Base-by-base conservation (phyloP, 2,888 invertebrate genomes). In the Amblyjoppa fuscipennis region DNA sequence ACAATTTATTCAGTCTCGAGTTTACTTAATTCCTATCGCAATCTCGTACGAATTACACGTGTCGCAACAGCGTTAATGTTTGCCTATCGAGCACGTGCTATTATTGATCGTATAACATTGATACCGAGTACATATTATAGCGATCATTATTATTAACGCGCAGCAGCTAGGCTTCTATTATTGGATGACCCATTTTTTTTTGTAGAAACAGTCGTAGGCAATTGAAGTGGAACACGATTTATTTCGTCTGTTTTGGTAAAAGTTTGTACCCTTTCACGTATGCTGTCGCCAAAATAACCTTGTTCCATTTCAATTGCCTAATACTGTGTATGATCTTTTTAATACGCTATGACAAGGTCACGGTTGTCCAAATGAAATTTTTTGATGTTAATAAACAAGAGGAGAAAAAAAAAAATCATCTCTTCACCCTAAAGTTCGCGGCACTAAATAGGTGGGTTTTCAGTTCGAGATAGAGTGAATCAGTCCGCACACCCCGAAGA, bases 1-100 rank as follows among this genome's bases (percentile, higher is more conserved):
- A 25, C 34, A 66, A 61, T 61, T 51, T 20, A 13, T 45, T 70
- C 28, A 49, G 31, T 45, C 49, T 49, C 31, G 61, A 78, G 59
- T 69, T n/a, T 31, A 20, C 38, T 16, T 31, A 69, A 78, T 59
- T 59, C 45, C 28, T 38, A 41, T 76, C 49, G 28, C 59, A 51
- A 75, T 64, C 34, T 28, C 3, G 59, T 31, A 13, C 28, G n/a
- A 64, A 28, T 45, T 7, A 59, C 49, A 25, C 64, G 49, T 64
- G 74, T 74, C 59, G 28, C 45, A 53, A 31, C 20, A 28, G n/a
- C 20, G 75, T 49, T 61, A 64, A 75, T 34, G n/a, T 16, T 28
- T 45, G 49, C 7, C 28, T 13, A 41, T 20, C 11, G 25, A 25
- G 59, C 73, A 31, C 59, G 59, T 59, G 73, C 38, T 49, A 9